Base-by-base conservation (phyloP, 1,140 invertebrate genomes). In the Procambarus virginalis region DNA sequence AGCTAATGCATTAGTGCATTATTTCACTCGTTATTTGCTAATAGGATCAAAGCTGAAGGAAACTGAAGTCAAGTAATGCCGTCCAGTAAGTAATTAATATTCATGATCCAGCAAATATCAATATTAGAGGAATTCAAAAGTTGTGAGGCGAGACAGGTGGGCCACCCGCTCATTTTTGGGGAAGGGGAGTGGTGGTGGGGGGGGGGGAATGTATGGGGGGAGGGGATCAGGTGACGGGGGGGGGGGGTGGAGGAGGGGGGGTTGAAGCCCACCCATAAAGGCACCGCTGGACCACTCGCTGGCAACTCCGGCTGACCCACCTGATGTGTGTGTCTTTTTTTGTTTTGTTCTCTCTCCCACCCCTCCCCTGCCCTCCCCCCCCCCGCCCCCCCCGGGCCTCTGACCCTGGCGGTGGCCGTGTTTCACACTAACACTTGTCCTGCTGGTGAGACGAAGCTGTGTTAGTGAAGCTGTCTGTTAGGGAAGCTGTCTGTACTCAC, bases 291-390 rank as follows among this genome's bases (percentile, higher is more conserved):
- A 55, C 20, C 83, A 73, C 83, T 20, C 83, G 83, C 34, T 85
- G 83, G 83, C 83, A 85, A 85, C 83, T 85, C 70, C n/a, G 48
- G 70, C 51, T 85, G 83, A 85, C 83, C 83, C 70, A 85, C 83
- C 83, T 85, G 83, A 85, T 85, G 60, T 76, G 76, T 76, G 70
- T 76, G 76, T 85, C 51, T 85, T 75, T 85, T 76, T 85, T 34
- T 22, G 48, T 76, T n/a, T 75, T 68, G 22, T 76, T 85, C n/a
- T n/a, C n/a, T 55, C 76, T 51, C 51, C 83, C 73, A 49, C 70
- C 83, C 22, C 76, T 85, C 83, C 76, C 73, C 76, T 49, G 77
- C 34, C 34, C 34, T 34, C 34, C 34, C 34, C 34, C 34, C 34
- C 34, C 34, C 34, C 34, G 77, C 55, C 34, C 34, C 34, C 34